A percentile compares a stretch with the other conserved stretches of the same genome.
These are phyloP conservation scores for Clunio marinus DNA, from an alignment of 2,888 invertebrate species.

Conservation along the genomic window DNA sequence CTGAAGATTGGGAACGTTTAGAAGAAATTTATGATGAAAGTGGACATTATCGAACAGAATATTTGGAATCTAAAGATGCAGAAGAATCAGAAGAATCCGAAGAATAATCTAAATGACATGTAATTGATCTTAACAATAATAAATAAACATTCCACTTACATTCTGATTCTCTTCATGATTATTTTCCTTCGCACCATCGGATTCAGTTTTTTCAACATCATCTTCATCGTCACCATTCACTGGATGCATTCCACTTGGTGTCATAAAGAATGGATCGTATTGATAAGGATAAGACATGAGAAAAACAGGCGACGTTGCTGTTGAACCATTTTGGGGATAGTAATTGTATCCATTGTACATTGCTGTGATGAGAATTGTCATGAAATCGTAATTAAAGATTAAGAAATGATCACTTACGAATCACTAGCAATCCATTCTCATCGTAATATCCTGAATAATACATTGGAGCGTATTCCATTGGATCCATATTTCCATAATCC, in stretches of 20 bases:
- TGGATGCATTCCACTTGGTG: neutral
- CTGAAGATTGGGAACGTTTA: constrained; percentile 57
- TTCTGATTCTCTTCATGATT: constrained; percentile 18
- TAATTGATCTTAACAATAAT: neutral
- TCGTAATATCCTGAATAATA: constrained; percentile 51
- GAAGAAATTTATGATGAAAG: constrained; percentile 60
- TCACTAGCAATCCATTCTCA: constrained; percentile 47
- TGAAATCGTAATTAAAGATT: neutral
- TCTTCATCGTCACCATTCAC: neutral
- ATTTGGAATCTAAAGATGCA: constrained; percentile 52
- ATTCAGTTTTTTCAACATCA: neutral
- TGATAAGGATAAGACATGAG: constrained; percentile 34
- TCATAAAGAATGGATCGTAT: constrained; percentile 32
- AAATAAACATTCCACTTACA: no score
- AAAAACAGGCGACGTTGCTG: constrained; percentile 16
- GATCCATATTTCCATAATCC: constrained; percentile 21
- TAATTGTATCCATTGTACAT: constrained; percentile 34
- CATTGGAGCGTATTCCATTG: constrained; percentile 21
- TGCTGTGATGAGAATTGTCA: constrained; percentile 39
- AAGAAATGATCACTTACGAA: constrained; percentile 48
- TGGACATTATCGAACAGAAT: constrained; percentile 59
- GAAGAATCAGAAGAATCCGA: constrained; percentile 39
- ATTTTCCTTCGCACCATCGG: constrained; percentile 9
- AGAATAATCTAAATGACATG: neutral
- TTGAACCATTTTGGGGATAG: constrained; percentile 16